Conservation (phyloP, 2,888 invertebrate species). For the Orthosia gothica region DNA sequence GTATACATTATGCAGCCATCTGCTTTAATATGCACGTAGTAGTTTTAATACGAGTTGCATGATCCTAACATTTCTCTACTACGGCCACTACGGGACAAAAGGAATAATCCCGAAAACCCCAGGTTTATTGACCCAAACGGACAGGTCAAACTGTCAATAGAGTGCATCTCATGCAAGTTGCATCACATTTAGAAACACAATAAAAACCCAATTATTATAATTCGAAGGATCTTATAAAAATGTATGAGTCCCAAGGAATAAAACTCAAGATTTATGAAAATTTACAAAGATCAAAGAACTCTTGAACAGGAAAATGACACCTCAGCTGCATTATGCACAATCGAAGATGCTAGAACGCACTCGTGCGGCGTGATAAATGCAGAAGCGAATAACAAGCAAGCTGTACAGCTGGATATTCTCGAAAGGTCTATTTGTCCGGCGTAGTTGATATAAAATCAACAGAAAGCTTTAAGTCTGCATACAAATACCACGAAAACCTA, state of each 20-base stretch:
- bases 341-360: conserved; percentile 55
- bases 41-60: background rate
- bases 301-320: conserved; percentile 56
- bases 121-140: conserved; percentile 72
- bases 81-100: conserved; percentile 9
- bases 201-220: conserved; percentile 66
- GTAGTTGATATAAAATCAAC: background rate
- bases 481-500: conserved; percentile 24
- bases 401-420: background rate
- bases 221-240: conserved; percentile 77
- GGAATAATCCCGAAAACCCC: conserved; percentile 26
- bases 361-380: conserved; percentile 36
- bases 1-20: background rate
- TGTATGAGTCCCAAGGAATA: conserved; percentile 72
- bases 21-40: background rate
- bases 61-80: background rate
- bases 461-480: background rate
- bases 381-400: conserved; percentile 45
- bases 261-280: conserved; percentile 70
- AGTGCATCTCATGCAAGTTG: conserved; percentile 67
- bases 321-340: conserved; percentile 52
- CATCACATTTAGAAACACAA: conserved; percentile 70
- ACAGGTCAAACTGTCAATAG: conserved; percentile 72
- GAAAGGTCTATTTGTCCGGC: background rate
- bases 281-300: conserved; percentile 65